Percentiles rank a stretch among this genome's conserved stretches.
Evolutionary conservation across 1,140 invertebrate species (phyloP).

Genomic region (Stegodyphus mimosarum): DNA sequence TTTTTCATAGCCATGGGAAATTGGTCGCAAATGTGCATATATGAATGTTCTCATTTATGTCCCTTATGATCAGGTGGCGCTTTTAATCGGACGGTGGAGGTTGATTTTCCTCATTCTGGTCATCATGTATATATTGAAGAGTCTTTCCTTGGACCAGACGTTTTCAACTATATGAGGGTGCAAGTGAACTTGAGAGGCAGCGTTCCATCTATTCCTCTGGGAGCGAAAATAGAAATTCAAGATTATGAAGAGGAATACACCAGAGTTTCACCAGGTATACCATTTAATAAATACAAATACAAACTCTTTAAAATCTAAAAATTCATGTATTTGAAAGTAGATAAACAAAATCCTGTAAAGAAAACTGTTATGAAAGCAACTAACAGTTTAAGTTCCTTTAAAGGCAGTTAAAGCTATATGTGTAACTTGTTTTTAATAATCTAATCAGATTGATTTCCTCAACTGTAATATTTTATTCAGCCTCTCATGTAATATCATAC

Average conservation of each 20-base stretch:
- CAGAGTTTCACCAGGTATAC: conserved; percentile 73
- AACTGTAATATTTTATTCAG: no score
- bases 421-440: no score
- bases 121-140: conserved; percentile 81
- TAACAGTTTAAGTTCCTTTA: no score
- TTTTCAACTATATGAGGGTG: conserved; percentile 86
- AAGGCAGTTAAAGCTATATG: no score
- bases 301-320: no score
- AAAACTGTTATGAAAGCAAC: no score
- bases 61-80: conserved; percentile 75
- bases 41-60: not conserved
- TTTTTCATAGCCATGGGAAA: no score
- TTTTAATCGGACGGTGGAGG: conserved; percentile 83
- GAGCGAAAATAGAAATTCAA: conserved; percentile 76
- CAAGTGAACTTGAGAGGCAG: conserved; percentile 82
- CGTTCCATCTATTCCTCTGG: conserved; percentile 76
- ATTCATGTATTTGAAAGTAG: no score
- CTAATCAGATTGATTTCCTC: no score
- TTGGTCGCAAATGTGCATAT: no score
- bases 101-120: conserved; percentile 79
- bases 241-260: conserved; percentile 88
- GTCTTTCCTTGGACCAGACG: conserved; percentile 86
- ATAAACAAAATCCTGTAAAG: no score
- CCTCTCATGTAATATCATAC: no score
- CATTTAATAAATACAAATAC: not conserved